A percentile compares a stretch with the other conserved stretches of the same genome.
These are phyloP conservation scores for Chrysolina haemoptera DNA, from an alignment of 2,888 invertebrate genomes.

Conservation along the genomic window DNA sequence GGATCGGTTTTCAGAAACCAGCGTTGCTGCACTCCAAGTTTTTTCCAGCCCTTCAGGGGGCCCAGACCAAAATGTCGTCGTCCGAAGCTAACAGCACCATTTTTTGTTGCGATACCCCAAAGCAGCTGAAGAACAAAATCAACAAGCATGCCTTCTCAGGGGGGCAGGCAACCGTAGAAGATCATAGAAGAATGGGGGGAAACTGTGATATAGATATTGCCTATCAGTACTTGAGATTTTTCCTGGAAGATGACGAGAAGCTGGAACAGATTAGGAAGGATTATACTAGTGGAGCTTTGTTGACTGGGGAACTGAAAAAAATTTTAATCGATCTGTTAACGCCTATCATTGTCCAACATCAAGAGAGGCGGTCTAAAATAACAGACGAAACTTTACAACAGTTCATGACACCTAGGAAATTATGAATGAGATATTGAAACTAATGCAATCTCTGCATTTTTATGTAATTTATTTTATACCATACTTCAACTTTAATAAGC, in stretches of 20 bases:
- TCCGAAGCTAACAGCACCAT: slow-evolving; percentile 95
- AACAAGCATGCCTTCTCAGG: slow-evolving; percentile 99
- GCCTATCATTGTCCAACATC: slow-evolving; percentile 86
- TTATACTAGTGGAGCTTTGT: slow-evolving; percentile 88
- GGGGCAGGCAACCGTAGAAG: slow-evolving; percentile 93
- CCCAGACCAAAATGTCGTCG: slow-evolving; percentile 98
- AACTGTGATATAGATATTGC: slow-evolving; percentile 96
- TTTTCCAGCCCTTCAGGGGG: slow-evolving; percentile 87
- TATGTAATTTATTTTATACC: slow-evolving; percentile 7
- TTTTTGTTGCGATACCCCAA: slow-evolving; percentile 94
- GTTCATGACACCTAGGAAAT: slow-evolving; percentile 88
- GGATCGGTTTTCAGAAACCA: slow-evolving; percentile 89
- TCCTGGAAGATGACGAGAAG: slow-evolving; percentile 92
- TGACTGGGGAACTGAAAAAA: slow-evolving; percentile 97
- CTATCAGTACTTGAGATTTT: slow-evolving; percentile 94
- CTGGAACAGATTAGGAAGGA: slow-evolving; percentile 80
- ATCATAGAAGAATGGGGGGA: slow-evolving; percentile 92
- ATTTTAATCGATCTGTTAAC: slow-evolving; percentile 86
- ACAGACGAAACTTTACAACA: slow-evolving; percentile 88
- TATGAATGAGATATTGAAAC: slow-evolving; percentile 64
- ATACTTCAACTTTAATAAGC: neutral
- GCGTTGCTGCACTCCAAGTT: slow-evolving; percentile 83
- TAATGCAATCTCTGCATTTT: no score
- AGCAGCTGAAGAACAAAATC: slow-evolving; percentile 96
- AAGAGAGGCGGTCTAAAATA: slow-evolving; percentile 82